Evolutionary conservation across 1,140 invertebrate genomes (phyloP), one percentile per base, ranked within the genome.

Genomic region (Pristionchus pacificus): DNA sequence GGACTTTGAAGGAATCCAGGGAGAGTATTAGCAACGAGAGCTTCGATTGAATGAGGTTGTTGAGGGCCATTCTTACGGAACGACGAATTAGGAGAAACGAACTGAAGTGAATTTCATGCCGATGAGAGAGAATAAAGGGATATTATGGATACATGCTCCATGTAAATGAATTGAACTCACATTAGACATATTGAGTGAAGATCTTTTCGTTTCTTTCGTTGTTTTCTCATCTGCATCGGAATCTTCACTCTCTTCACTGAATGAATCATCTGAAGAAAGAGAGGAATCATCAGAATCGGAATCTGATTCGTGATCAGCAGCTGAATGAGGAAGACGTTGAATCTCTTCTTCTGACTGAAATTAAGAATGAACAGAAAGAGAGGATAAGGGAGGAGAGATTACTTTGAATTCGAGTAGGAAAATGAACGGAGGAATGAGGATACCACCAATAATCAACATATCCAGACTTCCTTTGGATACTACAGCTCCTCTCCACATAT

Each of bases 401-500:
- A 49, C 38, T 19, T 96, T 95, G 85, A 95, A 98, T 83, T 96
- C 93, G 81, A 96, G 86, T 81, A 89, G 89, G 55, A 91, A 85
- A 79, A 96, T 92, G 81, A 92, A 91, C 6, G 90, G 87, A 25
- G 93, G 93, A 86, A 90, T 91, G 70, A 96, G 83, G 66, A 97
- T 86, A 72, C 93, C 91, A 77, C 95, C 84, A 74, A 97, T 89
- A 68, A 96, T 91, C 93, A 95, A 84, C 38, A 73, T 71, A 32
- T 68, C 6, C n/a, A 2, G n/a, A n/a, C n/a, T 49, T 49, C 38
- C 25, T 72, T 72, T 13, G 19, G 92, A 84, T 93, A 94, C 86
- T 94, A 96, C 77, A 1, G 95, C 96, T 14, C 96, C 96, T 91
- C 97, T 96, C 96, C 73, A 74, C 13, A 74, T 31, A 57, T 74